Base-by-base conservation (phyloP, 2,797 vertebrate genomes). In the Sebastes cheni region DNA sequence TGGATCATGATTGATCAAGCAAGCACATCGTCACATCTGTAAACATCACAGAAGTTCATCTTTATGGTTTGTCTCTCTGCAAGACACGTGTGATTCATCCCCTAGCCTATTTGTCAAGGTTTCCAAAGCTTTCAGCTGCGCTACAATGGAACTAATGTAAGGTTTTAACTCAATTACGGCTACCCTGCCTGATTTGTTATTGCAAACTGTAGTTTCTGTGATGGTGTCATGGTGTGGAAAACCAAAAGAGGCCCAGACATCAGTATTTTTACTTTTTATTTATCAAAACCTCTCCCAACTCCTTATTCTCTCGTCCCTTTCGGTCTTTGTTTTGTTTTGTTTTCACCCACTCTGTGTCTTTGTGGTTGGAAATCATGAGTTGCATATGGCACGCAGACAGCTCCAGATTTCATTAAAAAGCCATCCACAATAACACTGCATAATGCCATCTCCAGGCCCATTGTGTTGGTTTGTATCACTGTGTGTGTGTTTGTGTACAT, bases 301-400 rank as follows among this genome's bases (percentile, higher is more conserved):
- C 60, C 7, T 50, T 72, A 22, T 78, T 75, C 30, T 76, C n/a
- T 3, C 2, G 54, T 81, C 55, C 42, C 39, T 84, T 82, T 80
- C 55, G 72, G 82, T 77, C 76, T 75, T 72, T 85, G 71, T 75
- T 75, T 79, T 76, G 67, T 80, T 86, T 81, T 78, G 46, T 80
- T 86, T 86, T 80, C 75, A 83, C 54, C 73, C 82, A 80, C 76
- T 86, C 74, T n/a, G 16, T 79, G 75, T 80, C 77, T 77, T 81
- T 89, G 88, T 86, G 81, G 88, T 87, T 89, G 85, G 84, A 89
- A 88, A 90, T 52, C 67, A 62, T 79, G 80, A 83, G 75, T 83
- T 84, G 78, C 81, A 84, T 73, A 77, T 87, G 83, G 88, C 80
- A 87, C 46, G 64, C 67, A 77, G 76, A 82, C 61, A 71, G 79